Evolutionary conservation across 2,797 vertebrate genomes (phyloP).

Genomic region (Danio tinwini): DNA sequence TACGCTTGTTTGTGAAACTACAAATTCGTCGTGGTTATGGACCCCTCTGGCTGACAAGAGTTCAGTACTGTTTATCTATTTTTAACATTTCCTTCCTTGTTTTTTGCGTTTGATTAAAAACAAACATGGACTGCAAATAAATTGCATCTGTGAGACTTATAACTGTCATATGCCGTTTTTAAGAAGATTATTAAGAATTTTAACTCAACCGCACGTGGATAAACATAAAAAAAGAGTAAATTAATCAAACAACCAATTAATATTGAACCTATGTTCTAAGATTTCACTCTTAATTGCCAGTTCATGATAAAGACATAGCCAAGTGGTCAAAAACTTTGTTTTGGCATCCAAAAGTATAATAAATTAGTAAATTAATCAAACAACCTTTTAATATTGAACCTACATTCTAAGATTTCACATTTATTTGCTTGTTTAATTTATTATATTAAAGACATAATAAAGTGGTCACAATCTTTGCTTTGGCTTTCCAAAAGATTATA

Average conservation of each 20-base stretch:
- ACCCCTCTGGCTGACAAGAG: neutral
- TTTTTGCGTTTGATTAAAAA: conserved; percentile 15
- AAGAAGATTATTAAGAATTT: no score
- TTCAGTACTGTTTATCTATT: neutral
- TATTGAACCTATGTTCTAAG: no score
- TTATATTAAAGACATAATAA: no score
- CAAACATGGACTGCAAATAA: conserved; percentile 6
- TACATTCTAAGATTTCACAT: neutral
- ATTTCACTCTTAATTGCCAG: no score
- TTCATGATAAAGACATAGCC: no score
- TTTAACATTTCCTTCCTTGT: neutral
- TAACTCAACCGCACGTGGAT: neutral
- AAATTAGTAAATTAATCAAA: neutral
- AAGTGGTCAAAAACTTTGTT: no score
- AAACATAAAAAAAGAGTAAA: neutral
- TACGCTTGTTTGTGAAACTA: conserved; percentile 1
- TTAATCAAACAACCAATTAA: no score
- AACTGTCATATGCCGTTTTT: neutral
- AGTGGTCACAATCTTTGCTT: no score
- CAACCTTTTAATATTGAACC: neutral
- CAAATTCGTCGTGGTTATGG: conserved; percentile 4
- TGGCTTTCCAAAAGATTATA: neutral
- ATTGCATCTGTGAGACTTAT: neutral
- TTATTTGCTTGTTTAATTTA: no score
- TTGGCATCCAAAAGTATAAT: neutral